phyloP scores from a whole-genome alignment of 2,888 invertebrate species.

The Nephrotoma guestfalica region DNA sequence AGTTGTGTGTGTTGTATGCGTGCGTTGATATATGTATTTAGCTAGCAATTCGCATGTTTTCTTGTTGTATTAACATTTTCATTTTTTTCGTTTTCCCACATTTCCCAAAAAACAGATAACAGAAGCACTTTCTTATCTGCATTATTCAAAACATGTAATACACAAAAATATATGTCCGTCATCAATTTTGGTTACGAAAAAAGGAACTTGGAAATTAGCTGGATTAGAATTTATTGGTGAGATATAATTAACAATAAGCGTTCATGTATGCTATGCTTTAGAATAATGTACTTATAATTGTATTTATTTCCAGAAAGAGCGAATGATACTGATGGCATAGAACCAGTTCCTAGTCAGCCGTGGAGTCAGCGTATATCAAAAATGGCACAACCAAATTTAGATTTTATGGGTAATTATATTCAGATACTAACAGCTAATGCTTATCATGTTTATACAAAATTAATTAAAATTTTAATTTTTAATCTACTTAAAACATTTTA shows the following conservation, averaged over 20 bases:
- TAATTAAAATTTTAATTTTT: background rate
- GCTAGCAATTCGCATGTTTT: background rate
- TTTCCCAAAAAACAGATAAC: slow-evolving; percentile 50
- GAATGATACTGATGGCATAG: slow-evolving; percentile 51
- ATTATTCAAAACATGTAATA: slow-evolving; percentile 72
- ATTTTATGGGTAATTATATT: slow-evolving; percentile 59
- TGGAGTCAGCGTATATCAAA: slow-evolving; percentile 87
- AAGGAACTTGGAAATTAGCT: slow-evolving; percentile 91
- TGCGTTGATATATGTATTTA: background rate
- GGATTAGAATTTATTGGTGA: slow-evolving; percentile 75
- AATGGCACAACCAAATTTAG: slow-evolving; percentile 88
- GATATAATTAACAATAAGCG: background rate
- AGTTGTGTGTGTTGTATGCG: background rate
- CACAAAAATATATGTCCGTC: slow-evolving; percentile 93
- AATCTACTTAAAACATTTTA: background rate
- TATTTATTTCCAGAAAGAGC: slow-evolving; percentile 44
- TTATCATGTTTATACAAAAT: background rate
- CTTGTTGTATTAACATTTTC: background rate
- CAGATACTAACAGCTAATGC: background rate
- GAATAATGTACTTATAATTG: background rate
- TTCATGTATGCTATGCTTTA: background rate
- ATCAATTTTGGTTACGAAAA: slow-evolving; percentile 79
- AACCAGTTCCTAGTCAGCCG: slow-evolving; percentile 61
- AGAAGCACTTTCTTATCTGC: slow-evolving; percentile 85
- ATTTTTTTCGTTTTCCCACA: background rate